phyloP scores from a whole-genome alignment of 2,797 vertebrate species.

The Phyllotis vaccarum region DNA sequence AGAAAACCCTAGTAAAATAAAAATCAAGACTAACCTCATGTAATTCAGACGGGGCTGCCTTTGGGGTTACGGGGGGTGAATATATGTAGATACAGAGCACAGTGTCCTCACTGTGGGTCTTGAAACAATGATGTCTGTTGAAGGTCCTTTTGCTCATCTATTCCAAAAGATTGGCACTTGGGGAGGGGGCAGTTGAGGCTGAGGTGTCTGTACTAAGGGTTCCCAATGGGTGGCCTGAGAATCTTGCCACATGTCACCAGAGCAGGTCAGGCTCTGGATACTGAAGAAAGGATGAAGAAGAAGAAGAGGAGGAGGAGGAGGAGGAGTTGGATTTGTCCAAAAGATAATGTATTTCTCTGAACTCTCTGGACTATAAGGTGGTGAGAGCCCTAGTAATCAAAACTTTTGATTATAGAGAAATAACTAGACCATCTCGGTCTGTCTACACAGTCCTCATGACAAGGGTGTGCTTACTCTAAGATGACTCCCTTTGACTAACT shows the following conservation, averaged over 20 bases:
- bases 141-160: conserved; percentile 10
- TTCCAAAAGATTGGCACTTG: background rate
- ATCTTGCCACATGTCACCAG: background rate
- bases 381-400: background rate
- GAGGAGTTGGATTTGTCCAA: conserved; percentile 1
- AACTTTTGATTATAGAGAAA: background rate
- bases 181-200: background rate
- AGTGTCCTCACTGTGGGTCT: background rate
- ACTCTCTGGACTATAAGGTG: conserved; percentile 25
- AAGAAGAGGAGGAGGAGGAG: background rate
- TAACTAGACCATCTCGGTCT: background rate
- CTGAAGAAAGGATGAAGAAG: background rate
- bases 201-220: background rate
- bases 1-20: conserved; percentile 64
- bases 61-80: background rate
- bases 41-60: background rate
- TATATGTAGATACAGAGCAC: background rate
- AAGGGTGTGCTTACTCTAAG: background rate
- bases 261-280: background rate
- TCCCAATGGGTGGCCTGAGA: background rate
- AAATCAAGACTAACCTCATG: conserved; percentile 34
- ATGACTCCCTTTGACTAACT: background rate
- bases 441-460: background rate
- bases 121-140: conserved; percentile 5
- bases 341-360: conserved; percentile 22